Evolutionary conservation across 2,888 invertebrate species (phyloP).

Genomic region (Deilephila porcellus): DNA sequence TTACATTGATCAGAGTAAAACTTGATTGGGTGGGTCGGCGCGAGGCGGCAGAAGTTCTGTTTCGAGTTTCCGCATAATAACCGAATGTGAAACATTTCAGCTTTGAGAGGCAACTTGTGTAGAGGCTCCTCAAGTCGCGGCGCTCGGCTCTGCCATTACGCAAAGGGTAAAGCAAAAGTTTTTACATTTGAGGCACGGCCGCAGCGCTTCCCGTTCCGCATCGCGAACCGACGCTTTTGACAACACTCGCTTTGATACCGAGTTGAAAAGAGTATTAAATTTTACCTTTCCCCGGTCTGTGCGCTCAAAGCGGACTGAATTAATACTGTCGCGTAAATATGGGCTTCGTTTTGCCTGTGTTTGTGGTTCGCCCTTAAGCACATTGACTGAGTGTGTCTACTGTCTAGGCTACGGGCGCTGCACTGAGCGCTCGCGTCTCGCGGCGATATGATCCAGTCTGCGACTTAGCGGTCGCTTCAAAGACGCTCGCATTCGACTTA

Average conservation of each 20-base stretch:
- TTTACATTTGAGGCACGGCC: conserved; percentile 77
- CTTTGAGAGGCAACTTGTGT: conserved; percentile 77
- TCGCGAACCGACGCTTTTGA: conserved; percentile 76
- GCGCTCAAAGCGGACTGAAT: conserved; percentile 69
- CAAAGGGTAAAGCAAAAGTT: conserved; percentile 81
- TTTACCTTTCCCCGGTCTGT: conserved; percentile 70
- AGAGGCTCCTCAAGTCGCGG: conserved; percentile 76
- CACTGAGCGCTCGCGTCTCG: conserved; percentile 8
- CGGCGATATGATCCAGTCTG: conserved; percentile 46
- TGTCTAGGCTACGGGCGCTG: conserved; percentile 29
- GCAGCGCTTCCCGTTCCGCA: conserved; percentile 72
- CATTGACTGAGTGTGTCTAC: conserved; percentile 36
- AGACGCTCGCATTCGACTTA: conserved; percentile 58
- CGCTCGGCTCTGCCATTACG: conserved; percentile 67
- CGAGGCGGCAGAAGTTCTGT: conserved; percentile 54
- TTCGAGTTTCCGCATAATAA: conserved; percentile 65
- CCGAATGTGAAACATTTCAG: conserved; percentile 78
- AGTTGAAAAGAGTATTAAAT: conserved; percentile 73
- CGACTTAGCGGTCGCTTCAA: conserved; percentile 62
- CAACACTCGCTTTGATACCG: conserved; percentile 78
- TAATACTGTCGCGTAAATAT: conserved; percentile 67
- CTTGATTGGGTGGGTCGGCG: conserved; percentile 35
- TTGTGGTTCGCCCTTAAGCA: conserved; percentile 9
- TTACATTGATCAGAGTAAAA: conserved; percentile 12
- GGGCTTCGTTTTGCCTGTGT: conserved; percentile 47